Base-by-base conservation (phyloP, 2,113 vertebrate genomes). In the Gracilinanus agilis region DNA sequence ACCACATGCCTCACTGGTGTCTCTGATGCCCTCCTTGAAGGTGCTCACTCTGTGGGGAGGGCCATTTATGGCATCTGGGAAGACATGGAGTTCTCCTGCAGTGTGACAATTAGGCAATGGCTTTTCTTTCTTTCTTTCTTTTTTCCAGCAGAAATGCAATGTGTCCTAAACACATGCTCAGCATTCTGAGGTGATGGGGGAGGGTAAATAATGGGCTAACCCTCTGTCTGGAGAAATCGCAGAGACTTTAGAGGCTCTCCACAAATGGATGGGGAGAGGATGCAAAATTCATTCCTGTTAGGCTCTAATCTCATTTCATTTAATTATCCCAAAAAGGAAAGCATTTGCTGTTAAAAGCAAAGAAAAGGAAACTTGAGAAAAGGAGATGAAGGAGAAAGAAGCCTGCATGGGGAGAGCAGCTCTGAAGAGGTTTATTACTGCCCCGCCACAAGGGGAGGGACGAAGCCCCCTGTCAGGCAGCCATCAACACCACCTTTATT, bases 121-220 rank as follows among this genome's bases (percentile, higher is more conserved):
- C n/a, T n/a, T n/a, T n/a, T n/a, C n/a, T n/a, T n/a, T 94, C 91
- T 93, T 67, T 88, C 96, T 90, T 97, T 96, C 7, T 10, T 95
- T 94, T 97, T 97, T 96, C 29, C 94, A 94, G 96, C 97, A n/a
- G 92, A 90, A 98, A 97, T 97, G 54, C 96, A 98, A 98, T 98
- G 1, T 97, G 92, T 98, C 96, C 97, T 96, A 97, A 98, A 98
- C 90, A 96, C 96, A 97, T 96, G 95, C 98, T 95, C 97, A 98
- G 97, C 98, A 96, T 98, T 97, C 94, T 90, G 98, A 98, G 98
- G 96, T 96, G 97, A 97, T 97, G 97, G 96, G 93, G 92, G 98
- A 98, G 98, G 97, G 96, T 98, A 98, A 98, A 98, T 98, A 98
- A 99, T 98, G 98, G 98, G 98, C 98, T 98, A 98, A 91, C 97